These are phyloP conservation scores for Rhynchotus rufescens DNA, from an alignment of 2,797 vertebrate species.

Conservation along the genomic window DNA sequence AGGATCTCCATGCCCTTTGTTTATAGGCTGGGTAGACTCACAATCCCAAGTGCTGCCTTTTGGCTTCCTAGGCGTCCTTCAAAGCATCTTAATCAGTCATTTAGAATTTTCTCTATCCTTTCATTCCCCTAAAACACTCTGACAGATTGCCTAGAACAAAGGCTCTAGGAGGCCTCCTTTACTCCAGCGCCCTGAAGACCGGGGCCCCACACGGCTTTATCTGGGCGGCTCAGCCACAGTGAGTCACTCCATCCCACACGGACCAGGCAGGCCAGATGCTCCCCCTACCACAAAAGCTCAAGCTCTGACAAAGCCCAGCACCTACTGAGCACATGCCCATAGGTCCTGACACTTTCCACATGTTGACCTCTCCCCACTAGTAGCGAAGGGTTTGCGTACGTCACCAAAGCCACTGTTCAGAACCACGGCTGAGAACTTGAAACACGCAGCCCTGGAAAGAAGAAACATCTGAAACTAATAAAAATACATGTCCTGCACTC, in stretches of 20 bases:
- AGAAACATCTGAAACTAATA: slow-evolving; percentile 17
- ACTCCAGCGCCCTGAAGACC: background rate
- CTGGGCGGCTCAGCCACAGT: background rate
- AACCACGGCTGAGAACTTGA: background rate
- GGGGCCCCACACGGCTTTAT: background rate
- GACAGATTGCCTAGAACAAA: background rate
- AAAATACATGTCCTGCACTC: background rate
- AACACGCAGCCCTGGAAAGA: background rate
- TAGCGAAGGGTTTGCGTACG: background rate
- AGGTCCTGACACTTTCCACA: fast-evolving
- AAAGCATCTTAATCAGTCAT: background rate
- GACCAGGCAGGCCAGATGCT: background rate
- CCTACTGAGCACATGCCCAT: fast-evolving
- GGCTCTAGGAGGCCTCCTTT: background rate
- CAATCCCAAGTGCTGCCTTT: background rate
- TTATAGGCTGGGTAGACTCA: background rate
- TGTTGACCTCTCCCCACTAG: background rate
- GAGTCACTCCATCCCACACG: background rate
- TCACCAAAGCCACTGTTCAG: background rate
- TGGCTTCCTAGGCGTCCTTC: background rate
- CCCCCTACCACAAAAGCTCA: background rate
- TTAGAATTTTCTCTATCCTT: background rate
- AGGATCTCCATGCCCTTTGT: background rate
- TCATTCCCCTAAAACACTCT: background rate
- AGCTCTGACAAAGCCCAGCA: background rate